Conservation (phyloP, 2,797 vertebrate species). For the Phataginus tetradactyla region DNA sequence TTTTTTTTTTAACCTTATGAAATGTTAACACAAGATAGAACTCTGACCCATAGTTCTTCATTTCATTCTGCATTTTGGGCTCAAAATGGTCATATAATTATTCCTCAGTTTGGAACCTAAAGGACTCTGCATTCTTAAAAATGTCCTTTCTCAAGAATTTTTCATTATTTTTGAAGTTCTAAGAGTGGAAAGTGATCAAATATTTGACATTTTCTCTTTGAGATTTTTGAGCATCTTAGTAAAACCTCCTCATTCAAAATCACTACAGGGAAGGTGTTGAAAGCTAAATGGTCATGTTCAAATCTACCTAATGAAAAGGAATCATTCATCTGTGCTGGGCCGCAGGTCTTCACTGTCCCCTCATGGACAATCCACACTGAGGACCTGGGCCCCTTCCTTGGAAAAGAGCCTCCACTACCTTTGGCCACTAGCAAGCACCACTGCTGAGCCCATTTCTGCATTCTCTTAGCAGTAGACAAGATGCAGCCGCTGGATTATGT, state of each 20-base stretch:
- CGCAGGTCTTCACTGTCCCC: neutral
- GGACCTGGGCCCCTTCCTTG: neutral
- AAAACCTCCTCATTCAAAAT: slow-evolving; percentile 46
- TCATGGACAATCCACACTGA: neutral
- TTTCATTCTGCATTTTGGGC: neutral
- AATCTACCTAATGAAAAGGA: neutral
- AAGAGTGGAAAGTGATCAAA: neutral
- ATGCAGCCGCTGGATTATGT: neutral
- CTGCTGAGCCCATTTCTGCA: neutral
- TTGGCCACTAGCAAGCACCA: neutral
- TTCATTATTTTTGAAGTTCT: slow-evolving; percentile 8
- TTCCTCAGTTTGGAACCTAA: neutral
- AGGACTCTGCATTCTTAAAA: neutral
- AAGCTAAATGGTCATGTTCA: neutral
- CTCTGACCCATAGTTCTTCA: neutral
- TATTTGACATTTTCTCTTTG: slow-evolving; percentile 19
- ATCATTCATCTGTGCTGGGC: neutral
- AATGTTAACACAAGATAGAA: neutral
- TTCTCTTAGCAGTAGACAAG: neutral
- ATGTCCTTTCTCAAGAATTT: neutral
- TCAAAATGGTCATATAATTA: neutral
- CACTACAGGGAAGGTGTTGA: neutral
- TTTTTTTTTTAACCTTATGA: neutral
- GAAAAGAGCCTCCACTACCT: neutral
- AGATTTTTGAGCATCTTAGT: slow-evolving; percentile 37